Evolutionary conservation across 1,140 invertebrate genomes (phyloP).

Genomic region (Aphaenogaster rudis): DNA sequence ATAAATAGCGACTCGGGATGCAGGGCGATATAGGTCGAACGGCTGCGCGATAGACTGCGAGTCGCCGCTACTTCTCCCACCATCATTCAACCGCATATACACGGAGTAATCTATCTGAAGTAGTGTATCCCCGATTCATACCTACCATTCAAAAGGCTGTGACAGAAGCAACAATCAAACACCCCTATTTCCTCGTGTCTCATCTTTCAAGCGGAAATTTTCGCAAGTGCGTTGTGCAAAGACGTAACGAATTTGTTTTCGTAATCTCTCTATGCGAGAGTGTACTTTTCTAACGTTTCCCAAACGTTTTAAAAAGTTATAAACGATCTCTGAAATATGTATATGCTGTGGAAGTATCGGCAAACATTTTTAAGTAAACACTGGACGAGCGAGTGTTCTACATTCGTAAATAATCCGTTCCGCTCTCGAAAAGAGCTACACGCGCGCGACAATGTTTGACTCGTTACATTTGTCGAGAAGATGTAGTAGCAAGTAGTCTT

Average conservation of each 20-base stretch:
- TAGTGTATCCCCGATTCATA: slow-evolving; percentile 49
- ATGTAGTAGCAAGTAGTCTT: slow-evolving; percentile 21
- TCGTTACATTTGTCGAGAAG: slow-evolving; percentile 9
- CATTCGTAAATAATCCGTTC: neutral
- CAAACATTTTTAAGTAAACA: neutral
- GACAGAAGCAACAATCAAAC: slow-evolving; percentile 36
- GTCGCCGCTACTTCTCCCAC: slow-evolving; percentile 37
- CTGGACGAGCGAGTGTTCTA: neutral
- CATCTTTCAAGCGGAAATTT: neutral
- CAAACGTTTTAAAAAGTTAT: neutral
- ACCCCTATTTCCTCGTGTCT: neutral
- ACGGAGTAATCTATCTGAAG: slow-evolving; percentile 41
- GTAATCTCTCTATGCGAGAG: neutral
- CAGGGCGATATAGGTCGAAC: slow-evolving; percentile 52
- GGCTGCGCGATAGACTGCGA: slow-evolving; percentile 55
- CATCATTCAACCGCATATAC: slow-evolving; percentile 13
- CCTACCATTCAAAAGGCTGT: slow-evolving; percentile 38
- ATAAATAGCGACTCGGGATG: slow-evolving; percentile 57
- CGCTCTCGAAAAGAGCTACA: neutral
- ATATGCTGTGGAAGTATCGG: neutral
- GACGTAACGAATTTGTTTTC: slow-evolving; percentile 26
- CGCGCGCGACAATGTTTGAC: slow-evolving; percentile 3
- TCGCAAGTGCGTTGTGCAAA: neutral
- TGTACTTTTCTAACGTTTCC: slow-evolving; percentile 6
- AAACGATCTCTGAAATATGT: neutral